A percentile compares a stretch with the other conserved stretches of the same genome.
phyloP scores from a whole-genome alignment of 2,113 vertebrate genomes.

The Eulemur rufifrons region DNA sequence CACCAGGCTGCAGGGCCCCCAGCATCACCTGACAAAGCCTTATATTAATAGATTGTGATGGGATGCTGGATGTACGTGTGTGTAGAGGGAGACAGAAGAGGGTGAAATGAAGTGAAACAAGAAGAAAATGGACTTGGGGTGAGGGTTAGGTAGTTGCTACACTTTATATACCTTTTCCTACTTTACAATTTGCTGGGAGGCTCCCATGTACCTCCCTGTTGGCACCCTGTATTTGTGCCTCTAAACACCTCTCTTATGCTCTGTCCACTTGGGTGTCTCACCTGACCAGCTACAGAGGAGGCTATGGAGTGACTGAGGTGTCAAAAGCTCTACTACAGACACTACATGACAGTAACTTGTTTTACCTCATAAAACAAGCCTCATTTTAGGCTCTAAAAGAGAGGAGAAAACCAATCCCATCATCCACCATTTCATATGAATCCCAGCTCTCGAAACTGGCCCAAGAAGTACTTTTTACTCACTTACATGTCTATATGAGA shows the following conservation, averaged over 20 bases:
- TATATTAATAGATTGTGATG: neutral
- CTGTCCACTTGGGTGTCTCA: fast-evolving
- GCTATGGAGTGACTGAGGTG: neutral
- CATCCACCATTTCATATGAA: neutral
- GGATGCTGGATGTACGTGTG: neutral
- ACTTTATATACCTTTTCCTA: neutral
- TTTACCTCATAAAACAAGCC: no score
- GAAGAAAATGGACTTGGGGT: neutral
- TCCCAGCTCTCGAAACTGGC: neutral
- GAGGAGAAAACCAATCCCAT: neutral
- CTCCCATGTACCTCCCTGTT: neutral
- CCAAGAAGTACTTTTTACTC: neutral
- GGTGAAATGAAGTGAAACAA: neutral
- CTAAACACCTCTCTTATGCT: neutral
- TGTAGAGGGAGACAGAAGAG: neutral
- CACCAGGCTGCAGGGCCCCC: neutral
- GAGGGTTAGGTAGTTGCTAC: neutral
- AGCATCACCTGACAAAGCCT: neutral
- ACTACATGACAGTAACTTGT: neutral
- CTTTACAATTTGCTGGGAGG: neutral
- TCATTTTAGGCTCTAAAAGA: neutral
- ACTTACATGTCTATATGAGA: neutral
- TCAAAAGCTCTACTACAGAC: neutral
- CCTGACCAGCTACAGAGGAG: neutral
- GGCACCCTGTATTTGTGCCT: neutral